Percentiles rank a stretch among this genome's conserved stretches.
phyloP scores from a whole-genome alignment of 1,140 invertebrate species.

The Papilio polyxenes region DNA sequence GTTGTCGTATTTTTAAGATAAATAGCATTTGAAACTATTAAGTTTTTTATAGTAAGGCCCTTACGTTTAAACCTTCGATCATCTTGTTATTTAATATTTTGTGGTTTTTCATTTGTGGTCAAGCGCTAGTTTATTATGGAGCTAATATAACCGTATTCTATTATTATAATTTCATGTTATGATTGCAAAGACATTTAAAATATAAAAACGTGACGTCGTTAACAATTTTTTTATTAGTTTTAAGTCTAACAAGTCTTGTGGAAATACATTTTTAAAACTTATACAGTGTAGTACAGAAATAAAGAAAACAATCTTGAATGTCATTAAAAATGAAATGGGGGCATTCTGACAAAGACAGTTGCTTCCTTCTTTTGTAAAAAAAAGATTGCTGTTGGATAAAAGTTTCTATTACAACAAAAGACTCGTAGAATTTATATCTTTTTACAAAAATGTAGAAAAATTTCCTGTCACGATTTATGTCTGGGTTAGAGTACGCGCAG shows the following conservation, averaged over 20 bases:
- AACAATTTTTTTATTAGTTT: background rate
- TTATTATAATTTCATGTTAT: too few species aligned
- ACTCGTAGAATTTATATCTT: background rate
- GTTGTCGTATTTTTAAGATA: too few species aligned
- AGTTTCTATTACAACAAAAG: background rate
- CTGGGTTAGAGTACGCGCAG: too few species aligned
- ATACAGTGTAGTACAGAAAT: background rate
- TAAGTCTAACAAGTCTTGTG: background rate
- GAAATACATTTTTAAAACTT: background rate
- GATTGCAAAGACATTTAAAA: too few species aligned
- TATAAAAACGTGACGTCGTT: too few species aligned
- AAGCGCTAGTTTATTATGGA: background rate
- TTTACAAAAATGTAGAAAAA: too few species aligned
- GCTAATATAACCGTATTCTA: too few species aligned
- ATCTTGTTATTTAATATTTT: background rate
- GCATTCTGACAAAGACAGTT: slow-evolving; percentile 14
- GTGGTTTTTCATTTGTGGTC: background rate
- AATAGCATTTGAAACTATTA: too few species aligned
- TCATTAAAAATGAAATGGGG: slow-evolving; percentile 12
- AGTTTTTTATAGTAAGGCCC: too few species aligned
- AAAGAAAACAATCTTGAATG: background rate
- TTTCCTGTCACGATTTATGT: too few species aligned
- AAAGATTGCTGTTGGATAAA: background rate
- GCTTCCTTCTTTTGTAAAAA: background rate
- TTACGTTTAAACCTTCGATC: background rate